phyloP scores from a whole-genome alignment of 2,797 vertebrate genomes.

The Acanthopagrus latus region DNA sequence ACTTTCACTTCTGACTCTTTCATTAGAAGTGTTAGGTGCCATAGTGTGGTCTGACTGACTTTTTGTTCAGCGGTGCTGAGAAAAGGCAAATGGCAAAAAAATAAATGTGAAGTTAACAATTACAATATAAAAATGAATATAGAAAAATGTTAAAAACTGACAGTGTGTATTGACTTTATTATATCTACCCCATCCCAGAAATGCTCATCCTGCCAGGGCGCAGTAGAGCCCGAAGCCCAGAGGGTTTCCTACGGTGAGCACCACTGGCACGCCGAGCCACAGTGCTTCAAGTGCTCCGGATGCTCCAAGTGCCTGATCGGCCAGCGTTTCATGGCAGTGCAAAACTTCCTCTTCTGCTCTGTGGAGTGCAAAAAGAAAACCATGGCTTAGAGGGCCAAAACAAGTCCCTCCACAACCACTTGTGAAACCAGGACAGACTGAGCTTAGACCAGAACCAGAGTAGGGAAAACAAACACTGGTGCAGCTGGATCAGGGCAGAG shows the following conservation, averaged over 20 bases:
- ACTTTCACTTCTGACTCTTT: neutral
- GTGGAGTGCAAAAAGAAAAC: constrained; percentile 95
- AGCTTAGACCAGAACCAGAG: constrained; percentile 4
- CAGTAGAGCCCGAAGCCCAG: constrained; percentile 95
- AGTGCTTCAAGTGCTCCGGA: constrained; percentile 95
- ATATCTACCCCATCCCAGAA: constrained; percentile 77
- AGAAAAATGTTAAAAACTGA: neutral
- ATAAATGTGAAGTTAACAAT: neutral
- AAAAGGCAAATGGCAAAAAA: neutral
- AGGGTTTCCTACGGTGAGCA: constrained; percentile 94
- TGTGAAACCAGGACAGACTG: constrained; percentile 34
- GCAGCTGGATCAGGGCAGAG: neutral
- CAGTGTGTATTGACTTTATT: neutral
- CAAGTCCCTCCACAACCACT: constrained; percentile 3
- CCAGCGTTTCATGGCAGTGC: constrained; percentile 94
- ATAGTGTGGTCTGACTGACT: too few relatives aligned
- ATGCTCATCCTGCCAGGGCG: constrained; percentile 90
- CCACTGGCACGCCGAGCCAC: constrained; percentile 92
- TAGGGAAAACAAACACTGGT: constrained; percentile 37
- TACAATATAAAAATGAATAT: neutral
- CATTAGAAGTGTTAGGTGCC: neutral
- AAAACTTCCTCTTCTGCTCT: constrained; percentile 94
- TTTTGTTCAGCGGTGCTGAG: neutral
- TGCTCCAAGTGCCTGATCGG: constrained; percentile 94
- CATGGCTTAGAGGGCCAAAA: constrained; percentile 57